These are phyloP conservation scores for Picathartes gymnocephalus DNA, from an alignment of 2,113 vertebrate genomes.

Conservation along the genomic window DNA sequence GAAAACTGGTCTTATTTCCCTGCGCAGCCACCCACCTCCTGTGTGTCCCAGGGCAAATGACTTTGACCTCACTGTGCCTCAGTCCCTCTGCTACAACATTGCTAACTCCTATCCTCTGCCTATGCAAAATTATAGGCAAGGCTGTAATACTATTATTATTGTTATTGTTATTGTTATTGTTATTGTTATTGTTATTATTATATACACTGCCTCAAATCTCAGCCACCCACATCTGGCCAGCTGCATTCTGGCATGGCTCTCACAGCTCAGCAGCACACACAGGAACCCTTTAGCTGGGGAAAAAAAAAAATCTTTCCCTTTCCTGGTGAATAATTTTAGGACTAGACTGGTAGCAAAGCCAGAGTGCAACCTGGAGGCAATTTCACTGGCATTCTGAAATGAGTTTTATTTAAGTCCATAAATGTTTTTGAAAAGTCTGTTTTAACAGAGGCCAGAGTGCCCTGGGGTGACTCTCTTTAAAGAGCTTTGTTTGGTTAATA, in stretches of 20 bases:
- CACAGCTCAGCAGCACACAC: not conserved
- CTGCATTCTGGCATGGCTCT: not conserved
- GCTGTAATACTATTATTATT: not conserved
- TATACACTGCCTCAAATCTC: not conserved
- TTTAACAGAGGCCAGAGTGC: conserved; percentile 43
- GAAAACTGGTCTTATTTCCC: not conserved
- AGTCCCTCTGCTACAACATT: not conserved
- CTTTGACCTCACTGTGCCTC: not conserved
- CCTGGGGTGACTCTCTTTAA: conserved; percentile 39
- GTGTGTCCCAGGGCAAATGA: not conserved
- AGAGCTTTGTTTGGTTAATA: conserved; percentile 48
- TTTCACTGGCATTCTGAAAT: not conserved
- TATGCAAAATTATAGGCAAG: not conserved
- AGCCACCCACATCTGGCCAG: not conserved
- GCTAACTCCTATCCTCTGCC: not conserved
- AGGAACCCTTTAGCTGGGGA: not conserved
- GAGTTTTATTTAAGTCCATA: conserved; percentile 53
- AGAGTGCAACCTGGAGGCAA: conserved; percentile 53
- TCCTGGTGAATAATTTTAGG: conserved; percentile 38
- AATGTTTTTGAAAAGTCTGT: conserved; percentile 44
- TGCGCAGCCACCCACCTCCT: not conserved
- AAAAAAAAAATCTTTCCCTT: not conserved
- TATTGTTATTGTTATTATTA: too few species aligned
- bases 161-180: too few species aligned
- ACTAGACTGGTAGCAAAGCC: conserved; percentile 49